These are phyloP conservation scores for Xenopus tropicalis DNA, from an alignment of 2,113 vertebrate species.

Conservation along the genomic window UCB_Xtro_10.0 CM004447.2:85290501-85291000, in stretches of 20 bases:
- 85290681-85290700: constrained; percentile 10
- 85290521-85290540: too few species aligned
- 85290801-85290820: constrained; percentile 18
- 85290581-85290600: too few species aligned
- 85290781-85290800: constrained; percentile 1
- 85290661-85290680: constrained; percentile 9
- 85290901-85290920: constrained; percentile 60
- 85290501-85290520: too few species aligned
- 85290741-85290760: background rate
- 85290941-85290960: too few species aligned
- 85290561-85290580: too few species aligned
- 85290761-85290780: background rate
- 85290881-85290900: constrained; percentile 59
- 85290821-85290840: constrained; percentile 39
- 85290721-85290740: constrained; percentile 19
- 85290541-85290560: too few species aligned
- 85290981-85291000: too few species aligned
- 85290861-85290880: constrained; percentile 67
- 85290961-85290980: too few species aligned
- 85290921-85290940: constrained; percentile 59
- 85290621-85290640: too few species aligned
- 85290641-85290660: background rate
- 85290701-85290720: background rate
- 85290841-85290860: constrained; percentile 42
- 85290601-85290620: too few species aligned